Evolutionary conservation across 2,888 invertebrate species (phyloP).

Genomic region (Laspeyria flexula): DNA sequence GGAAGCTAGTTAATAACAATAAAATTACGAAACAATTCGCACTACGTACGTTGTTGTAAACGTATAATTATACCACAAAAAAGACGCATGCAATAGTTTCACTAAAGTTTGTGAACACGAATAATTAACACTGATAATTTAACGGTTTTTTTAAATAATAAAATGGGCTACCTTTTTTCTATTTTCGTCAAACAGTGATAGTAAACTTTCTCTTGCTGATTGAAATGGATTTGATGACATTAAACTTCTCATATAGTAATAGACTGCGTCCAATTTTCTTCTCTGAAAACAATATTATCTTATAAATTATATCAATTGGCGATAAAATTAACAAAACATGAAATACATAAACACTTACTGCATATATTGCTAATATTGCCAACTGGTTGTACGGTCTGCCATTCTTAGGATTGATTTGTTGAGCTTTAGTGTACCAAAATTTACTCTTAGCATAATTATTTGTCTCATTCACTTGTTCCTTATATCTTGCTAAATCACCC

Average conservation of each 20-base stretch:
- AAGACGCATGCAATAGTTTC: no score
- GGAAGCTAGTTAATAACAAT: no score
- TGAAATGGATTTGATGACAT: slow-evolving; percentile 97
- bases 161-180: slow-evolving; percentile 90
- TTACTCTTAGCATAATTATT: slow-evolving; percentile 90
- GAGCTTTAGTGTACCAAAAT: slow-evolving; percentile 97
- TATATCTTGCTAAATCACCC: slow-evolving; percentile 97
- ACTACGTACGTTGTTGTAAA: no score
- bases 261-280: slow-evolving; percentile 97
- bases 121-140: no score
- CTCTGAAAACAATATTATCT: slow-evolving; percentile 87
- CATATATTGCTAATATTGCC: slow-evolving; percentile 94
- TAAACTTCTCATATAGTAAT: slow-evolving; percentile 97
- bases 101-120: no score
- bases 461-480: slow-evolving; percentile 93
- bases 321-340: neutral
- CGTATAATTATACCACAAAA: no score
- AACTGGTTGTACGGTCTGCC: slow-evolving; percentile 98
- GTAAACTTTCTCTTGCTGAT: slow-evolving; percentile 95
- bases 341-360: slow-evolving; percentile 83
- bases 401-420: slow-evolving; percentile 97
- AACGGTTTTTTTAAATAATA: neutral
- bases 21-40: no score
- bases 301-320: neutral
- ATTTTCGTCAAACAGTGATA: slow-evolving; percentile 96